Evolutionary conservation across 2,888 invertebrate genomes (phyloP), one percentile per base, ranked within the genome.

Genomic region (Aspidiotus destructor): DNA sequence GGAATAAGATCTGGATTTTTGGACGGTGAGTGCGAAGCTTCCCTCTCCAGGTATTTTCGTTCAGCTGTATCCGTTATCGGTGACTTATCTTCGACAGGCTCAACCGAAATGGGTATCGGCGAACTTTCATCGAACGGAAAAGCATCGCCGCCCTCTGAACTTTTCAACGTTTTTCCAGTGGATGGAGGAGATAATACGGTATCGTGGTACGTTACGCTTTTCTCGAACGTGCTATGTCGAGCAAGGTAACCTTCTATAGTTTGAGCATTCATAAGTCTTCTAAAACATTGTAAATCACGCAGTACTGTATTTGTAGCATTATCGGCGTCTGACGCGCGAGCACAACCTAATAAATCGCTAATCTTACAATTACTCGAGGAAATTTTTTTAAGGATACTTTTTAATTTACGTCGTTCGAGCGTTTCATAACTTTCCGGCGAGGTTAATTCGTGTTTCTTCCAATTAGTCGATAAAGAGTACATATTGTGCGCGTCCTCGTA

Each of bases 161-260:
- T 65, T 44, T 41, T 64, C 2, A 53, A 8, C 10, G 64, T 63
- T 73, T 75, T 75, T 73, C 76, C 72, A 72, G 73, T 62, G 73
- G 77, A 75, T 71, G 89, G 89, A 71, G 91, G 89, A 74, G 90
- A 90, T 73, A 87, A 87, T 76, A 91, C 81, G 68, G 90, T 90
- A 77, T 89, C 88, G 79, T 92, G 89, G 80, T 91, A 92, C 71
- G 91, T 91, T 72, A 92, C 91, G 78, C 91, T 90, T 81, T 92
- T 92, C 64, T 89, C 83, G 77, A 92, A 85, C 78, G 92, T 92
- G 72, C 88, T 88, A 79, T 91, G 91, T 75, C 92, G 82, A 64
- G 89, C 91, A 70, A 89, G 91, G 79, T 90, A 92, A 70, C 92
- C 92, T 81, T 91, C 91, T 74, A 92, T 80, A 70, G 91, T 92